A percentile compares a stretch with the other conserved stretches of the same genome.
phyloP scores from a whole-genome alignment of 2,888 invertebrate species.

The Autographa gamma region DNA sequence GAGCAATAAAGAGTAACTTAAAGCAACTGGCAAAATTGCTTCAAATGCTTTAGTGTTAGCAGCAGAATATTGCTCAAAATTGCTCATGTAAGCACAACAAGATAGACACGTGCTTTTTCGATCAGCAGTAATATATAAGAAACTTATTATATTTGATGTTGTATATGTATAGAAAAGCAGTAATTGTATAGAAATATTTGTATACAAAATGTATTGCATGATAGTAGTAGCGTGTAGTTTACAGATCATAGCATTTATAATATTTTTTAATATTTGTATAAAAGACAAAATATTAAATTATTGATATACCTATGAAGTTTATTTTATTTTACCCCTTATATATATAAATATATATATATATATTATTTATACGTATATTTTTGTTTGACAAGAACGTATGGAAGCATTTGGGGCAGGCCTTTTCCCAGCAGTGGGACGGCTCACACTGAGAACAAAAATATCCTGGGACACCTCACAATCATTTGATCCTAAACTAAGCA shows the following conservation, averaged over 20 bases:
- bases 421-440: too few relatives aligned
- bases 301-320: conserved; percentile 47
- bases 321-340: not conserved
- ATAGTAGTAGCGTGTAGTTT: conserved; percentile 4
- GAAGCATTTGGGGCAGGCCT: too few relatives aligned
- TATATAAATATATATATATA: too few relatives aligned
- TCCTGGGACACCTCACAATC: too few relatives aligned
- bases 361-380: too few relatives aligned
- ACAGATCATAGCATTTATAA: conserved; percentile 53
- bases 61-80: not conserved
- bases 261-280: conserved; percentile 58
- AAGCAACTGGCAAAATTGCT: not conserved
- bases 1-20: not conserved
- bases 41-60: too few relatives aligned
- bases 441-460: too few relatives aligned
- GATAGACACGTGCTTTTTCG: not conserved
- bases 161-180: not conserved
- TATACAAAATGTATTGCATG: not conserved
- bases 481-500: too few relatives aligned
- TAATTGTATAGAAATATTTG: not conserved
- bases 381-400: too few relatives aligned
- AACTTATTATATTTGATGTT: not conserved
- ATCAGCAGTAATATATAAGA: not conserved
- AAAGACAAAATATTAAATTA: conserved; percentile 64
- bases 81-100: not conserved